Conservation (phyloP, 2,797 vertebrate species). For the Cryptoprocta ferox region DNA sequence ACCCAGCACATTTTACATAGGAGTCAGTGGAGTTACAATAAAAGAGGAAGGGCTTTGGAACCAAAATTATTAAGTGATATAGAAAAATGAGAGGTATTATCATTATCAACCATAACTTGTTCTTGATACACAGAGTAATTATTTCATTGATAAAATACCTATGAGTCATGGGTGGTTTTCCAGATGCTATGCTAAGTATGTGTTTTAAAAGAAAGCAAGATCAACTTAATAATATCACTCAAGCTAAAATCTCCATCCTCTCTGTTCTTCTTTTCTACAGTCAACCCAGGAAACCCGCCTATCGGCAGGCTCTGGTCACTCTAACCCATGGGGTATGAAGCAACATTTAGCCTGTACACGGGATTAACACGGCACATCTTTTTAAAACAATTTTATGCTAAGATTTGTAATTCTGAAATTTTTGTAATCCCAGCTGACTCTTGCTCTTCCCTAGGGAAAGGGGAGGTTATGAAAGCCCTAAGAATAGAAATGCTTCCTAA, state of each 20-base stretch:
- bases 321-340: not conserved
- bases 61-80: not conserved
- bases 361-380: not conserved
- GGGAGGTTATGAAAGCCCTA: not conserved
- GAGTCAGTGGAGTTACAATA: not conserved
- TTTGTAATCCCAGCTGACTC: not conserved
- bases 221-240: not conserved
- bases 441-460: not conserved
- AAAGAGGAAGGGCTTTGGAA: not conserved
- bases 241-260: not conserved
- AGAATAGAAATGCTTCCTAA: not conserved
- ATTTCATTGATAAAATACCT: conserved; percentile 7
- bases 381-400: not conserved
- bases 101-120: not conserved
- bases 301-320: not conserved
- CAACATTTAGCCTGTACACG: not conserved
- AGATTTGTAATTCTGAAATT: not conserved
- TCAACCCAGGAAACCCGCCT: not conserved
- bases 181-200: not conserved
- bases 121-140: not conserved
- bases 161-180: not conserved
- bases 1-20: not conserved
- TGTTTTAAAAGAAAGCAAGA: not conserved
- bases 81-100: not conserved
- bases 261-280: not conserved